These are phyloP conservation scores for Hydrocynus forskahlii DNA, from an alignment of 2,797 vertebrate species.

Conservation along the genomic window DNA sequence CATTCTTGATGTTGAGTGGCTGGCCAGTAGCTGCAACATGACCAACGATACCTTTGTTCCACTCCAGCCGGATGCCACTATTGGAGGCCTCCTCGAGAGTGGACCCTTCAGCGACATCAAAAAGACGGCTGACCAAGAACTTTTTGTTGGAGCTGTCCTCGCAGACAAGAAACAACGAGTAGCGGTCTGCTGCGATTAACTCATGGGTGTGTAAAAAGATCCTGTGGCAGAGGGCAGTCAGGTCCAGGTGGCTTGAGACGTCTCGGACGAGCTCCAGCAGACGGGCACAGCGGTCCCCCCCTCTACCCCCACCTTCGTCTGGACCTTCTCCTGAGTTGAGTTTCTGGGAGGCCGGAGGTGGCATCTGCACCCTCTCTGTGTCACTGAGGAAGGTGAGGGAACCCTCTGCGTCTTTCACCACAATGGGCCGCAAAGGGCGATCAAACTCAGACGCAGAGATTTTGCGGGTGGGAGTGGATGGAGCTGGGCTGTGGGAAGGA, in stretches of 20 bases:
- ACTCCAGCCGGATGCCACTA: slow-evolving; percentile 91
- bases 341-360: slow-evolving; percentile 73
- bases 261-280: slow-evolving; percentile 95
- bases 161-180: slow-evolving; percentile 94
- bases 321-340: slow-evolving; percentile 56
- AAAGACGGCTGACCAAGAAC: slow-evolving; percentile 93
- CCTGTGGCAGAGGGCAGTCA: slow-evolving; percentile 94
- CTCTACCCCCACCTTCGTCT: slow-evolving; percentile 30
- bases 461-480: slow-evolving; percentile 86
- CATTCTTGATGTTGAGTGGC: slow-evolving; percentile 93
- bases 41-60: slow-evolving; percentile 98
- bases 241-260: slow-evolving; percentile 94
- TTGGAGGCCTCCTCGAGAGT: slow-evolving; percentile 94
- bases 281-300: slow-evolving; percentile 85
- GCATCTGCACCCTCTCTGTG: slow-evolving; percentile 84
- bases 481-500: slow-evolving; percentile 71
- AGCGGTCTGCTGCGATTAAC: slow-evolving; percentile 92
- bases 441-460: slow-evolving; percentile 98
- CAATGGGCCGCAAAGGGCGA: slow-evolving; percentile 91
- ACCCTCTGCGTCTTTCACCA: slow-evolving; percentile 93
- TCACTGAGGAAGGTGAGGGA: slow-evolving; percentile 89
- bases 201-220: slow-evolving; percentile 97
- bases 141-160: slow-evolving; percentile 97
- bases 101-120: slow-evolving; percentile 95
- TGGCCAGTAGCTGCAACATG: slow-evolving; percentile 91